These are phyloP conservation scores for Papilio polytes DNA, from an alignment of 1,140 invertebrate genomes.

Conservation along the genomic window DNA sequence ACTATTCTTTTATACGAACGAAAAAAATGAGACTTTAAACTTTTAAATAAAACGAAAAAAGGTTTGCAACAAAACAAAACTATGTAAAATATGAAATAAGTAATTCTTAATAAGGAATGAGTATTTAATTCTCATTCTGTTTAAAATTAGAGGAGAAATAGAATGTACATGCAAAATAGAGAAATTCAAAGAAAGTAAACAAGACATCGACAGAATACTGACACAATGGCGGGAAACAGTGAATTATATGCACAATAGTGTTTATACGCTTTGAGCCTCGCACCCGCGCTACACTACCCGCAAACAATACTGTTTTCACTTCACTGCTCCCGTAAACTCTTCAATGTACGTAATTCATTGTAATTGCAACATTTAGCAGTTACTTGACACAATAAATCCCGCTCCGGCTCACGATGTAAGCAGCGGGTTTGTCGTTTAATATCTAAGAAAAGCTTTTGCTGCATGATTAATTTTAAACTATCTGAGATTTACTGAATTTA, in stretches of 20 bases:
- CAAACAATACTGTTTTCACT: not conserved
- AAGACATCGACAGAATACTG: not conserved
- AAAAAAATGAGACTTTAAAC: not conserved
- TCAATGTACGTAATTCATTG: not conserved
- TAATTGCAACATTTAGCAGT: not conserved
- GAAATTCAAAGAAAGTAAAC: constrained; percentile 23
- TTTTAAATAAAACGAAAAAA: not conserved
- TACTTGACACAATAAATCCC: not conserved
- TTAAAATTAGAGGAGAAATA: not conserved
- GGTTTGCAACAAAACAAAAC: not conserved
- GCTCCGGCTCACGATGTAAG: not conserved
- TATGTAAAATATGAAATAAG: not conserved
- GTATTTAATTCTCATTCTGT: not conserved
- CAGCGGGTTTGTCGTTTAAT: too few species aligned
- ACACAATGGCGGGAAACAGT: constrained; percentile 6
- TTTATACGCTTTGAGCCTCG: not conserved
- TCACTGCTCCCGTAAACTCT: not conserved
- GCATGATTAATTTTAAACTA: too few species aligned
- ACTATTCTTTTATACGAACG: not conserved
- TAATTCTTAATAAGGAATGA: too few species aligned
- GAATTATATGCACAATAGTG: constrained; percentile 3
- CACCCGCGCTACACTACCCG: not conserved
- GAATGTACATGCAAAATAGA: not conserved
- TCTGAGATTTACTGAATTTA: too few species aligned
- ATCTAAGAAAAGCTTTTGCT: too few species aligned